phyloP scores from a whole-genome alignment of 2,113 vertebrate species.

The Calypte anna region DNA sequence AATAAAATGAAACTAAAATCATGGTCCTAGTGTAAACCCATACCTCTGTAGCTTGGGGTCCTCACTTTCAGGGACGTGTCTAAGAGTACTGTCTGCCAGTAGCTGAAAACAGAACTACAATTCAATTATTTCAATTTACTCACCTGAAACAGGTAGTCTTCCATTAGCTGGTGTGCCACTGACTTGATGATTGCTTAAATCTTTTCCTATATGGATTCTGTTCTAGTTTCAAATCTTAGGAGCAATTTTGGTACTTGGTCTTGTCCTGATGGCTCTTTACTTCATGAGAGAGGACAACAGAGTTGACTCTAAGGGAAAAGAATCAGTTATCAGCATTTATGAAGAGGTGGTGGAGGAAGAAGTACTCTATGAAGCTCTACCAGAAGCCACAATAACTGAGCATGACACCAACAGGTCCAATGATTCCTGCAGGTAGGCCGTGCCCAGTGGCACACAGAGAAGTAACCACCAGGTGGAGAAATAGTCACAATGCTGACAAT shows the following conservation, averaged over 20 bases:
- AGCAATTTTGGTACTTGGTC: not conserved
- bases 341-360: not conserved
- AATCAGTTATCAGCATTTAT: not conserved
- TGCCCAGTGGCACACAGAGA: not conserved
- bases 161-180: not conserved
- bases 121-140: not conserved
- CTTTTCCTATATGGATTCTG: not conserved
- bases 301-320: not conserved
- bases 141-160: not conserved
- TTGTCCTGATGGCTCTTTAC: not conserved
- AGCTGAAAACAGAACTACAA: not conserved
- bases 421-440: conserved; percentile 67
- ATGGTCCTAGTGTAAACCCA: not conserved
- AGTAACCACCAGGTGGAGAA: not conserved
- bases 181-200: not conserved
- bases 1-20: not conserved
- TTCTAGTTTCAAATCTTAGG: conserved; percentile 26
- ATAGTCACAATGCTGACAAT: not conserved
- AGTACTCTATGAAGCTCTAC: not conserved
- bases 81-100: not conserved
- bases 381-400: not conserved
- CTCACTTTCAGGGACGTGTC: not conserved
- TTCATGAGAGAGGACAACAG: not conserved
- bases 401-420: not conserved
- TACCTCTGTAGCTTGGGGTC: fast-evolving